Conservation (phyloP, 2,888 invertebrate species). For the Rugalucina vietnamica region DNA sequence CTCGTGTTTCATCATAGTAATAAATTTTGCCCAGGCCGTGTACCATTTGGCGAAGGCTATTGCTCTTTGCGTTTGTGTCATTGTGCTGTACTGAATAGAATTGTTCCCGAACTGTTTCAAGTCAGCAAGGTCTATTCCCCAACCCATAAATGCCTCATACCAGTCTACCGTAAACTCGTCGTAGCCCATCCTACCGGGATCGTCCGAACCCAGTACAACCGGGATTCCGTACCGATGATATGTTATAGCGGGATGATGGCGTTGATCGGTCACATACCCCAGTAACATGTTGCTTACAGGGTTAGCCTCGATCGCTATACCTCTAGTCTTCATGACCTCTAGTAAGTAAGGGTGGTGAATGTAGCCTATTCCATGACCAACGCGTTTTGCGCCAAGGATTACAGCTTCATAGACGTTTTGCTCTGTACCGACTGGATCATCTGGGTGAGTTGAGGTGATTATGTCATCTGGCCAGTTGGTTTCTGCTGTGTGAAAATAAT, state of each 20-base stretch:
- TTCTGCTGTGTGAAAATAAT: slow-evolving; percentile 54
- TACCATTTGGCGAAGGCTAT: slow-evolving; percentile 43
- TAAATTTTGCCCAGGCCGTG: slow-evolving; percentile 35
- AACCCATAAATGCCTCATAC: slow-evolving; percentile 61
- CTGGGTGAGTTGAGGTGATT: slow-evolving; percentile 45
- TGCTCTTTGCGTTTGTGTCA: slow-evolving; percentile 33
- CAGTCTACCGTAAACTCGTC: slow-evolving; percentile 61
- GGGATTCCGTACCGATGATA: slow-evolving; percentile 58
- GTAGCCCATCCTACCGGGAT: slow-evolving; percentile 57
- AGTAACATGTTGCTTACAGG: slow-evolving; percentile 59
- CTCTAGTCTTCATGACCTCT: slow-evolving; percentile 39
- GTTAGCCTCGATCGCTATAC: slow-evolving; percentile 56
- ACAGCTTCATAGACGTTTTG: slow-evolving; percentile 58
- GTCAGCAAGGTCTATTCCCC: slow-evolving; percentile 53
- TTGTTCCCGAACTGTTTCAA: slow-evolving; percentile 46
- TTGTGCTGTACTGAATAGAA: slow-evolving; percentile 52
- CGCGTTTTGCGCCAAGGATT: slow-evolving; percentile 51
- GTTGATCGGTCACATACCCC: slow-evolving; percentile 58
- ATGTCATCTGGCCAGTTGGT: slow-evolving; percentile 62
- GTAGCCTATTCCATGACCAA: slow-evolving; percentile 59
- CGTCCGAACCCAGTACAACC: slow-evolving; percentile 55
- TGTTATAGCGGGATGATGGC: slow-evolving; percentile 58
- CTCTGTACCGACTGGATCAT: slow-evolving; percentile 46
- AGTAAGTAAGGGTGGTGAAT: slow-evolving; percentile 56
- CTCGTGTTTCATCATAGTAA: slow-evolving; percentile 31